Evolutionary conservation across 2,888 invertebrate species (phyloP), one percentile per base, ranked within the genome.

Genomic region (Sepiola atlantica): DNA sequence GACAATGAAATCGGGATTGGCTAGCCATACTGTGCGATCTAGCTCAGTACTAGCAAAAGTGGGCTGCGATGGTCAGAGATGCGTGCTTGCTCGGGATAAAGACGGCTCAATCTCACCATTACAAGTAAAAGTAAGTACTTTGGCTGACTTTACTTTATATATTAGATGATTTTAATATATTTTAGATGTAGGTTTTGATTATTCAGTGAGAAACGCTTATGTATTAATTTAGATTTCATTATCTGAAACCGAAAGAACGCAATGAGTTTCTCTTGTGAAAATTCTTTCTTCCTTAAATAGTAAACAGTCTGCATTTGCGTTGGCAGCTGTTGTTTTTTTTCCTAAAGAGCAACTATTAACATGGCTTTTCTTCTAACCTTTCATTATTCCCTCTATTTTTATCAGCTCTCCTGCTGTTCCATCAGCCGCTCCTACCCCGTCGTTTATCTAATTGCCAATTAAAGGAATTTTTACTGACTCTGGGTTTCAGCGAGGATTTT

Each of bases 211-310:
- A 77, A 77, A 77, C n/a, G n/a, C n/a, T 77, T 77, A 14, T 77
- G 77, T 12, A 28, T 77, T 77, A 14, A 77, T 77, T 77, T 77
- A 77, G n/a, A 77, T 77, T n/a, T 1, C n/a, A 77, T 77, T 77
- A 77, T 77, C 14, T 16, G 14, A n/a, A n/a, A 77, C 1, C n/a
- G 2, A 77, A 32, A 77, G 0, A 16, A 77, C 16, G n/a, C n/a
- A 77, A n/a, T n/a, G 77, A 45, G 45, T 45, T 77, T 77, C 77
- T 77, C 77, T 32, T 77, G 77, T 77, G 77, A 77, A 77, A 77
- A 77, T 77, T 77, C 77, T 77, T 77, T 77, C n/a, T 77, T 77
- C 77, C 77, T n/a, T n/a, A 77, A 77, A 77, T 77, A 77, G 77
- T 16, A 77, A 16, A 77, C 77, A 77, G n/a, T 77, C 4, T 77